phyloP scores from a whole-genome alignment of 2,888 invertebrate genomes.

The Philereme vetulata region DNA sequence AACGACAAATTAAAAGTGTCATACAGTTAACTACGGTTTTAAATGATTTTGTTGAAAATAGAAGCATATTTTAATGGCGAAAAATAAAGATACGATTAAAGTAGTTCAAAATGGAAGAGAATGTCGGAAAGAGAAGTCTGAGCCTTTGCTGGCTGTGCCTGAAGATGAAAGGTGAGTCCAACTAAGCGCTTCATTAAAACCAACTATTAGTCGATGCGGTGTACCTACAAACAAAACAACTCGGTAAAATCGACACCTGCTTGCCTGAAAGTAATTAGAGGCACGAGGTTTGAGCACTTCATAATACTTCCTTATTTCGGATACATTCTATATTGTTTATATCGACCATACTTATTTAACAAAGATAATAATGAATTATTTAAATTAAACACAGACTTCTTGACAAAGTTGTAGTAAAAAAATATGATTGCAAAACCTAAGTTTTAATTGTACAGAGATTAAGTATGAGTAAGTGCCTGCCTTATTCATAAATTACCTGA shows the following conservation, averaged over 20 bases:
- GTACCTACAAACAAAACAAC: constrained; percentile 66
- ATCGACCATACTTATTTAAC: too few relatives aligned
- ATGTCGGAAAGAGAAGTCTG: constrained; percentile 65
- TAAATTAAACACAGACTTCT: too few relatives aligned
- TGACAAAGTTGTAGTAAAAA: too few relatives aligned
- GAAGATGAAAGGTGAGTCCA: constrained; percentile 81
- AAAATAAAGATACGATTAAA: constrained; percentile 71
- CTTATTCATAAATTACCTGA: too few relatives aligned
- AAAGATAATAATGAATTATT: too few relatives aligned
- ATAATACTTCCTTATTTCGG: background rate
- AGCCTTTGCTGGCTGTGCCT: constrained; percentile 74
- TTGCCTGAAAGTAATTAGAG: constrained; percentile 30
- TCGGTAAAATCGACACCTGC: constrained; percentile 52
- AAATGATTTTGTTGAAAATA: background rate
- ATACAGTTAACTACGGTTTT: background rate
- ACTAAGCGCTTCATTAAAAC: constrained; percentile 71
- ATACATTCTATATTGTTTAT: background rate
- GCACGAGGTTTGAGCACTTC: constrained; percentile 4
- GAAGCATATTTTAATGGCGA: constrained; percentile 50
- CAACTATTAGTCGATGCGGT: constrained; percentile 67
- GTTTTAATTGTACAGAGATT: too few relatives aligned
- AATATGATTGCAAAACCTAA: too few relatives aligned
- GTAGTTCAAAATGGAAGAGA: constrained; percentile 69
- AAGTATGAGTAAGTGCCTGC: too few relatives aligned
- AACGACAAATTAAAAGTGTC: background rate